A percentile compares a stretch with the other conserved stretches of the same genome.
These are phyloP conservation scores for Xanthostigma xanthostigma DNA, from an alignment of 2,888 invertebrate genomes.

Conservation along the genomic window DNA sequence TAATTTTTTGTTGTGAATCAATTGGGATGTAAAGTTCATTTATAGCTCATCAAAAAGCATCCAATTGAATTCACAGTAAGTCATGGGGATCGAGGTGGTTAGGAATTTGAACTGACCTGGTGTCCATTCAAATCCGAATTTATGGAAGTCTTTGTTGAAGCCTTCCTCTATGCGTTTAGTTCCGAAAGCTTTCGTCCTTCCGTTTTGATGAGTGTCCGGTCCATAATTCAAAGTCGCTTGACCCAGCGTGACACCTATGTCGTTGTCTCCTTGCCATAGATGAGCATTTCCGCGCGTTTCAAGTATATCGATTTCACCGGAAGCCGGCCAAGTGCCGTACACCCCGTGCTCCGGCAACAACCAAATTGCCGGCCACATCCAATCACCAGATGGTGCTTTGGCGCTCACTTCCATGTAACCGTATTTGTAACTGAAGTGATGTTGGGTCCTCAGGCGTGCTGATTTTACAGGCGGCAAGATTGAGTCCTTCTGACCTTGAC, in stretches of 20 bases:
- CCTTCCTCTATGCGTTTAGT: constrained; percentile 13
- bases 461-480: not conserved
- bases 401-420: constrained; percentile 25
- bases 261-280: constrained; percentile 6
- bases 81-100: constrained; percentile 15
- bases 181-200: constrained; percentile 17
- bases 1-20: too few species aligned
- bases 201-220: constrained; percentile 16
- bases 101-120: constrained; percentile 3
- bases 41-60: too few species aligned
- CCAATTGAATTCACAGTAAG: too few species aligned
- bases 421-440: constrained; percentile 22
- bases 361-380: constrained; percentile 20
- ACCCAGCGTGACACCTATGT: constrained; percentile 16
- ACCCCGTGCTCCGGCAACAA: constrained; percentile 15
- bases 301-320: constrained; percentile 28
- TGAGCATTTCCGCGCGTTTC: constrained; percentile 24
- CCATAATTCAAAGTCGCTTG: constrained; percentile 29
- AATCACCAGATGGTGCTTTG: constrained; percentile 22
- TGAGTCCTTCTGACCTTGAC: too few species aligned
- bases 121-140: constrained; percentile 19
- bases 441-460: constrained; percentile 21
- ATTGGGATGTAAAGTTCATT: too few species aligned
- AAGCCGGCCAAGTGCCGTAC: constrained; percentile 26
- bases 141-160: constrained; percentile 17